Evolutionary conservation across 2,113 vertebrate genomes (phyloP).

Genomic region (Siniperca chuatsi): DNA sequence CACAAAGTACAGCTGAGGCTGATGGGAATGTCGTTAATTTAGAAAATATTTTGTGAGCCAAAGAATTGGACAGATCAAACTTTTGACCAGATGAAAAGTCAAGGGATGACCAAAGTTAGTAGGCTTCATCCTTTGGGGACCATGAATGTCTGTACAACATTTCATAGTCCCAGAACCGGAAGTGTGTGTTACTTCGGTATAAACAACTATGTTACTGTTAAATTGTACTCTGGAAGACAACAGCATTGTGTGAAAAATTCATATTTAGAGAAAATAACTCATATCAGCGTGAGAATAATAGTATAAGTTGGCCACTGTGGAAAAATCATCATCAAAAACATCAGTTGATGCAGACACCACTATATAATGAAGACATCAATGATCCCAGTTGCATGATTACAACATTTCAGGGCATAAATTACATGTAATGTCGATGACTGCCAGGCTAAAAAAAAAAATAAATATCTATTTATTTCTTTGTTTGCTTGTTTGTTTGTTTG

Average conservation of each 20-base stretch:
- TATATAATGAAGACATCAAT: background rate
- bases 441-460: constrained; percentile 1
- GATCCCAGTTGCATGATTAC: background rate
- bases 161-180: no score
- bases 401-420: background rate
- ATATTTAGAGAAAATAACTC: background rate
- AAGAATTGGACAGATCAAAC: no score
- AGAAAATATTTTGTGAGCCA: no score
- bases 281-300: background rate
- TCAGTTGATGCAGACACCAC: background rate
- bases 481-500: constrained; percentile 34
- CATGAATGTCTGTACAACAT: no score
- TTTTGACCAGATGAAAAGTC: no score
- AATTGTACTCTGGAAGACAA: no score
- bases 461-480: constrained; percentile 22
- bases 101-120: no score
- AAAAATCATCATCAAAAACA: background rate
- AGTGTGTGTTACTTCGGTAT: no score
- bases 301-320: background rate
- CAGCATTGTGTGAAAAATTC: background rate
- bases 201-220: no score
- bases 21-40: no score
- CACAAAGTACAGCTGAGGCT: no score
- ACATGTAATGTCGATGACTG: background rate
- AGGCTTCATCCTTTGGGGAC: no score